A percentile compares a stretch with the other conserved stretches of the same genome.
Conservation (phyloP, 2,113 vertebrate species). For the Paramisgurnus dabryanus region DNA sequence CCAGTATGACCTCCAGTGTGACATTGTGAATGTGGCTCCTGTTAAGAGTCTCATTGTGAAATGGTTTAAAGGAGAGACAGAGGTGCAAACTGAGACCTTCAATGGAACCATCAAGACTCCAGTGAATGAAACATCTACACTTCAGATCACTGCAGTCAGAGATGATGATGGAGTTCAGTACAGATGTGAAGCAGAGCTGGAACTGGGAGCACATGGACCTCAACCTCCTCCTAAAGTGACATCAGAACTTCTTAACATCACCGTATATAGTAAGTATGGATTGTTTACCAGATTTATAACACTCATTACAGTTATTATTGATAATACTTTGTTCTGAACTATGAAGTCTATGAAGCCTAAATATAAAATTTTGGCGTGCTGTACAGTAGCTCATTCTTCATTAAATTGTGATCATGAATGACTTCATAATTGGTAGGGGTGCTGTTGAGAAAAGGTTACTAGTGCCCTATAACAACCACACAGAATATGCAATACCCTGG, state of each 20-base stretch:
- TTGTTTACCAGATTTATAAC: too few relatives aligned
- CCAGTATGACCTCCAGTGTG: neutral
- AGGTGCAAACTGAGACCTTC: neutral
- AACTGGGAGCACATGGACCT: slow-evolving; percentile 28
- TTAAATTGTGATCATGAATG: too few relatives aligned
- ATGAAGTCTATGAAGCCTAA: too few relatives aligned
- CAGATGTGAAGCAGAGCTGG: neutral
- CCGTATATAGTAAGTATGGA: slow-evolving; percentile 57
- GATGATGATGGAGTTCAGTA: slow-evolving; percentile 45
- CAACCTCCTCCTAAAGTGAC: neutral
- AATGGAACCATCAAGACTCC: neutral
- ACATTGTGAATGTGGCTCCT: neutral
- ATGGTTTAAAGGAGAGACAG: neutral
- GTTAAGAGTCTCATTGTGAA: neutral
- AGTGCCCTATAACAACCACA: too few relatives aligned
- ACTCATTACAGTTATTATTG: too few relatives aligned
- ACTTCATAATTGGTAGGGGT: too few relatives aligned
- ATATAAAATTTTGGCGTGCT: too few relatives aligned
- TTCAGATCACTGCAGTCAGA: neutral
- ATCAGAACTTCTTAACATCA: slow-evolving; percentile 45
- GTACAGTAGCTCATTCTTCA: too few relatives aligned
- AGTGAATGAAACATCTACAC: neutral
- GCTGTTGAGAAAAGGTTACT: too few relatives aligned
- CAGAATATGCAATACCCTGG: too few relatives aligned
- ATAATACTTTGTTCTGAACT: too few relatives aligned